These are phyloP conservation scores for Paralichthys olivaceus DNA, from an alignment of 2,113 vertebrate species.

Conservation along the genomic window DNA sequence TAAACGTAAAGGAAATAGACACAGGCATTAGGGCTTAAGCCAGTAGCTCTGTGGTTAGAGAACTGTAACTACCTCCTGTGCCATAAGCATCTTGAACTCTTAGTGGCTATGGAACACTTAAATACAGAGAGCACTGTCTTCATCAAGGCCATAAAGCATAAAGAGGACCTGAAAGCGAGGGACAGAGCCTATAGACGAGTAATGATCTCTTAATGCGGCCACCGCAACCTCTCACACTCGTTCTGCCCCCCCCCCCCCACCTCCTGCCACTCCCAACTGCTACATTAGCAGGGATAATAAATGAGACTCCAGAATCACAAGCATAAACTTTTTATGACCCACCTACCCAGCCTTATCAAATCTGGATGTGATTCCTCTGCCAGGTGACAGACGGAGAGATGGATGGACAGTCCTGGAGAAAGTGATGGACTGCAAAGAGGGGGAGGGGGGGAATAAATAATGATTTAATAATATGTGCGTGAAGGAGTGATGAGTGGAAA, in stretches of 20 bases:
- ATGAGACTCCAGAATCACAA: conserved; percentile 73
- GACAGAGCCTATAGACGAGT: conserved; percentile 72
- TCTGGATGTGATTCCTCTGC: conserved; percentile 74
- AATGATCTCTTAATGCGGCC: conserved; percentile 81
- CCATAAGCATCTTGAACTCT: conserved; percentile 72
- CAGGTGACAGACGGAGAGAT: conserved; percentile 71
- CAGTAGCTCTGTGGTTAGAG: conserved; percentile 70
- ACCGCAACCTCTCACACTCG: conserved; percentile 64
- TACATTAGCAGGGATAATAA: conserved; percentile 83
- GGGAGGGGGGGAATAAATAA: conserved; percentile 27
- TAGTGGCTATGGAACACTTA: conserved; percentile 76
- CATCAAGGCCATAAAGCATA: conserved; percentile 73
- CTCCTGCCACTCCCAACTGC: conserved; percentile 48
- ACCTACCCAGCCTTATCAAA: conserved; percentile 81
- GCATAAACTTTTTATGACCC: conserved; percentile 82
- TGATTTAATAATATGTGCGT: conserved; percentile 46
- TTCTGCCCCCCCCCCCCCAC: conserved; percentile 16
- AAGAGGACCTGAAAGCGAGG: conserved; percentile 72
- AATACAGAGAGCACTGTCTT: conserved; percentile 70
- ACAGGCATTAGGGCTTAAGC: conserved; percentile 61
- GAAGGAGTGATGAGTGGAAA: conserved; percentile 44
- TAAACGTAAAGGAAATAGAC: conserved; percentile 50
- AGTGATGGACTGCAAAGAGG: conserved; percentile 9
- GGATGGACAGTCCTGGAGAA: conserved; percentile 57
- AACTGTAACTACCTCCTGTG: conserved; percentile 78